Percentiles rank a stretch among this genome's conserved stretches.
phyloP scores from a whole-genome alignment of 2,113 vertebrate species.

The Aix galericulata region DNA sequence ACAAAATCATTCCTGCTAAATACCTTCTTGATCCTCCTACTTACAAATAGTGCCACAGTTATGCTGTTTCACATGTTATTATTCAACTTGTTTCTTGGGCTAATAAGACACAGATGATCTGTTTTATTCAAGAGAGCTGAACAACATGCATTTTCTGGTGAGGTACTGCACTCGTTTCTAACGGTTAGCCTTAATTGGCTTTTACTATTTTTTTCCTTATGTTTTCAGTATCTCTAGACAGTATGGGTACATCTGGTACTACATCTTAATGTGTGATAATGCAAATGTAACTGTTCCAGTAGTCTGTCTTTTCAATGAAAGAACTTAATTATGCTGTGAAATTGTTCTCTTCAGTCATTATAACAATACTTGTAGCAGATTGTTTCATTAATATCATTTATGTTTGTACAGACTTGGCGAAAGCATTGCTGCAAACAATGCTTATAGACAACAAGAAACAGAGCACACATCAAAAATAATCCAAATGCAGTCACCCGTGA shows the following conservation, averaged over 20 bases:
- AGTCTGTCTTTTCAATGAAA: not conserved
- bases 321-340: not conserved
- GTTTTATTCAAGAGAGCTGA: not conserved
- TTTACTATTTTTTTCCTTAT: too few relatives aligned
- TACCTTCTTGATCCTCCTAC: not conserved
- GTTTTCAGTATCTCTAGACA: not conserved
- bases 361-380: not conserved
- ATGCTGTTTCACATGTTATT: too few relatives aligned
- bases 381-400: not conserved
- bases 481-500: conserved; percentile 72
- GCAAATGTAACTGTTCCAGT: not conserved
- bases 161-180: not conserved
- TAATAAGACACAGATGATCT: not conserved
- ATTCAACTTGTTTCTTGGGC: not conserved
- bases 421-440: conserved; percentile 93
- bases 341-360: not conserved
- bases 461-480: conserved; percentile 79
- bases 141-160: not conserved
- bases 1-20: not conserved
- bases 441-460: conserved; percentile 84
- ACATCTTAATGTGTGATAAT: not conserved
- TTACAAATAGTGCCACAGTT: not conserved
- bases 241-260: not conserved
- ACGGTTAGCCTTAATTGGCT: not conserved
- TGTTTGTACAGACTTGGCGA: conserved; percentile 85